Evolutionary conservation across 30 jellyfish, hydroid and myxozoan genomes (phyloP).

Genomic region (Turritopsis dohrnii): DNA sequence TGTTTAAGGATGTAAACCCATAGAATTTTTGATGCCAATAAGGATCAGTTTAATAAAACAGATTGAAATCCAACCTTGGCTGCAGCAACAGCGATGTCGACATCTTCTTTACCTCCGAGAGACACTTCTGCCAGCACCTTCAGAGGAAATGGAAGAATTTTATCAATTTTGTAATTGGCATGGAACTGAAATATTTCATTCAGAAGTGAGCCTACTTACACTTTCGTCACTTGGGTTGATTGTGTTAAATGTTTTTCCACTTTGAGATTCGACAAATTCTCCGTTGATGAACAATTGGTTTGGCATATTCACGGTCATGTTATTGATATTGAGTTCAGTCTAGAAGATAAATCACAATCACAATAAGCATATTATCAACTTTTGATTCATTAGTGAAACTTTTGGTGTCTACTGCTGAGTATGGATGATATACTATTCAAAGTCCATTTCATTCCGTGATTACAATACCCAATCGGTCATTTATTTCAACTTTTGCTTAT

Average conservation of each 20-base stretch:
- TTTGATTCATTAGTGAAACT: too few relatives aligned
- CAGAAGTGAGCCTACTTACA: too few relatives aligned
- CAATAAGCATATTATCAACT: too few relatives aligned
- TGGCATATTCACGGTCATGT: slow-evolving; percentile 86
- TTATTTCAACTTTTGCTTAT: too few relatives aligned
- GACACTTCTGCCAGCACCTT: slow-evolving; percentile 98
- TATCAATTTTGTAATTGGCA: neutral
- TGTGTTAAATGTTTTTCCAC: slow-evolving; percentile 95
- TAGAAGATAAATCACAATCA: too few relatives aligned
- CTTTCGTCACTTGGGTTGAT: slow-evolving; percentile 95
- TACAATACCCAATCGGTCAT: too few relatives aligned
- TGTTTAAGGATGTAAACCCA: too few relatives aligned
- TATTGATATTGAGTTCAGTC: slow-evolving; percentile 71
- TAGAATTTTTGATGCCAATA: neutral
- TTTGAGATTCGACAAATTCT: slow-evolving; percentile 82
- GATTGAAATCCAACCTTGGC: slow-evolving; percentile 65
- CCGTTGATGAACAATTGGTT: slow-evolving; percentile 88
- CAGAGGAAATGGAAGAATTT: neutral
- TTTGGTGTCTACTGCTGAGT: too few relatives aligned
- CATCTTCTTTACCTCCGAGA: slow-evolving; percentile 99
- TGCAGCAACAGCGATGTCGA: slow-evolving; percentile 95
- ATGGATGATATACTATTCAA: too few relatives aligned
- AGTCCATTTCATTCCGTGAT: too few relatives aligned
- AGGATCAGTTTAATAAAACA: neutral
- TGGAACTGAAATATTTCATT: neutral